Conservation (phyloP, 2,113 vertebrate genomes). For the Poecilia latipinna region DNA sequence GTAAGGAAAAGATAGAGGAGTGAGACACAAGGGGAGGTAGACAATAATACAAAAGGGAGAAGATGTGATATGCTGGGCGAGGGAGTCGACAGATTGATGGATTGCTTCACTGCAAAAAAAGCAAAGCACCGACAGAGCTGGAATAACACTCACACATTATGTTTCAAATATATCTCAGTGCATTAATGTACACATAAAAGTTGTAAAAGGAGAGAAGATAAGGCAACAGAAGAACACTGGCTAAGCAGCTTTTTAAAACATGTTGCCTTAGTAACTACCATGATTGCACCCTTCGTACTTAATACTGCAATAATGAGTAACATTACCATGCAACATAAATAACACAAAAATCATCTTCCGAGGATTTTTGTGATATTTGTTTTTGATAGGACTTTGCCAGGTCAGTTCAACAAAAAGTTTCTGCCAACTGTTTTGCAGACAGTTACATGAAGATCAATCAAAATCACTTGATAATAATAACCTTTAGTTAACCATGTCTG, state of each 20-base stretch:
- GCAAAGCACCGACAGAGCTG: conserved; percentile 19
- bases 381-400: too few species aligned
- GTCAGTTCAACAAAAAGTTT: too few species aligned
- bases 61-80: conserved; percentile 65
- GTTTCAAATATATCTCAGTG: neutral
- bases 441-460: too few species aligned
- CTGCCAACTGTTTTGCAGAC: too few species aligned
- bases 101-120: conserved; percentile 59
- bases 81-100: conserved; percentile 80
- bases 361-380: too few species aligned
- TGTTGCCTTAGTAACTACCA: too few species aligned
- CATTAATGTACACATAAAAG: conserved; percentile 7
- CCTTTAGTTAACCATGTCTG: too few species aligned
- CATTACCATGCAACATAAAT: neutral
- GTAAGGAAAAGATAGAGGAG: conserved; percentile 33
- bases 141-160: conserved; percentile 36
- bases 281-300: too few species aligned
- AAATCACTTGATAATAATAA: too few species aligned
- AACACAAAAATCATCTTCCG: too few species aligned
- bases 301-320: neutral
- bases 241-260: neutral
- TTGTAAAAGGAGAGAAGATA: neutral
- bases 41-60: conserved; percentile 64
- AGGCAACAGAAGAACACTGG: neutral
- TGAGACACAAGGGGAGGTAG: conserved; percentile 67